Evolutionary conservation across 2,113 vertebrate species (phyloP).

Genomic region (Pollachius pollachius): DNA sequence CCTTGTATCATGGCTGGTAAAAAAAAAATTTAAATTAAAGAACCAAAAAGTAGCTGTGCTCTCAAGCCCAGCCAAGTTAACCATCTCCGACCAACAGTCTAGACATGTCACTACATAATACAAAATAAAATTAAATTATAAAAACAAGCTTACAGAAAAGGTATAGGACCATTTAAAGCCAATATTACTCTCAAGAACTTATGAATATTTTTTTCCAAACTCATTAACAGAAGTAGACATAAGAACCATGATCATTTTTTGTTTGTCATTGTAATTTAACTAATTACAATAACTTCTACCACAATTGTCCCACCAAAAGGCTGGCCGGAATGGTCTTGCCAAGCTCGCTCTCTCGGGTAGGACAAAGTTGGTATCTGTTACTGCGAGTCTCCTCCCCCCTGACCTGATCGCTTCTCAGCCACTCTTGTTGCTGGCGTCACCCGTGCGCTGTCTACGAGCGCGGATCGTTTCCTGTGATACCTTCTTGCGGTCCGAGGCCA

Average conservation of each 20-base stretch:
- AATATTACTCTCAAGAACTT: conserved; percentile 54
- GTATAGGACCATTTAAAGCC: conserved; percentile 45
- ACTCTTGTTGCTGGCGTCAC: conserved; percentile 83
- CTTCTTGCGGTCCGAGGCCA: conserved; percentile 84
- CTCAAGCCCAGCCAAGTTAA: conserved; percentile 23
- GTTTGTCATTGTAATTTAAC: conserved; percentile 10
- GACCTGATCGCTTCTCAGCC: conserved; percentile 55
- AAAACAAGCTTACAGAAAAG: conserved; percentile 42
- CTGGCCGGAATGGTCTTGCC: conserved; percentile 27
- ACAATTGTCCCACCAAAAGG: conserved; percentile 28
- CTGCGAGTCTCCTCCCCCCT: not conserved
- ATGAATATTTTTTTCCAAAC: conserved; percentile 49
- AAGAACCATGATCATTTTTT: conserved; percentile 27
- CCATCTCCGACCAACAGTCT: conserved; percentile 32
- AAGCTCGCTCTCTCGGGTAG: conserved; percentile 24
- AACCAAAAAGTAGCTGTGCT: conserved; percentile 28
- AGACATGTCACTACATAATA: conserved; percentile 28
- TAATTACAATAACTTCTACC: not conserved
- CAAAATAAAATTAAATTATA: conserved; percentile 30
- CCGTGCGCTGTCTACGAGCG: conserved; percentile 81
- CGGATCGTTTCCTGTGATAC: conserved; percentile 76
- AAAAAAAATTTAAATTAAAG: not conserved
- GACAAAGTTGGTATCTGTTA: conserved; percentile 15
- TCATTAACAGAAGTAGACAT: conserved; percentile 40
- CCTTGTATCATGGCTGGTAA: conserved; percentile 23